Conservation (phyloP, 2,888 invertebrate genomes). For the Chloromyia formosa region DNA sequence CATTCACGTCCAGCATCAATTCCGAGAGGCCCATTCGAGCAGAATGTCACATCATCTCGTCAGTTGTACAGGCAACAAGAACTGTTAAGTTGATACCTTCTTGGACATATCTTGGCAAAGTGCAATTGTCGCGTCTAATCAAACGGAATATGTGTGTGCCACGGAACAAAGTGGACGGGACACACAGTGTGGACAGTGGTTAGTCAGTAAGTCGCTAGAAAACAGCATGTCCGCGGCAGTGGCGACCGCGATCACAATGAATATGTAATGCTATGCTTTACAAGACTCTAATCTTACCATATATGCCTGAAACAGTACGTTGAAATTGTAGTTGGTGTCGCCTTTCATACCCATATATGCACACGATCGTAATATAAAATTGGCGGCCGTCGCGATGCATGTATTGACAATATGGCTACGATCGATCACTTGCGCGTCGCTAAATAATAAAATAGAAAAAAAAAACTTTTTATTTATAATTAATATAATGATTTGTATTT, state of each 20-base stretch:
- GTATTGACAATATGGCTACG: neutral
- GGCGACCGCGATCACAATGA: conserved; percentile 40
- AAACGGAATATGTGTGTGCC: conserved; percentile 21
- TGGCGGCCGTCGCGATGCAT: neutral
- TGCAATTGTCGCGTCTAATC: conserved; percentile 41
- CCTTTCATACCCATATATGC: conserved; percentile 38
- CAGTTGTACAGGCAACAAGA: conserved; percentile 21
- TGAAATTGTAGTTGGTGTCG: conserved; percentile 37
- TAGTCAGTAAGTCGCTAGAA: conserved; percentile 28
- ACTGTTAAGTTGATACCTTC: conserved; percentile 18
- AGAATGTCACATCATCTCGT: conserved; percentile 20
- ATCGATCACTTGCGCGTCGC: neutral
- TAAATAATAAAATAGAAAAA: neutral
- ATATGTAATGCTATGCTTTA: conserved; percentile 40
- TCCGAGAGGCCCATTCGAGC: neutral
- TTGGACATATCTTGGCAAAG: conserved; percentile 21
- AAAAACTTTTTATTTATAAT: neutral
- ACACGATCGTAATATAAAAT: conserved; percentile 17
- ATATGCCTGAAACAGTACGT: conserved; percentile 11
- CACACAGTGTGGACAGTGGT: conserved; percentile 36
- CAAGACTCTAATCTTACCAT: conserved; percentile 41
- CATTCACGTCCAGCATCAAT: neutral
- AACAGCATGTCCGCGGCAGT: neutral
- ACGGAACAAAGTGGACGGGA: neutral
- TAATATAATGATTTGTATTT: neutral